Evolutionary conservation across 2,888 invertebrate genomes (phyloP), one percentile per base, ranked within the genome.

Genomic region (Nebria brevicollis): DNA sequence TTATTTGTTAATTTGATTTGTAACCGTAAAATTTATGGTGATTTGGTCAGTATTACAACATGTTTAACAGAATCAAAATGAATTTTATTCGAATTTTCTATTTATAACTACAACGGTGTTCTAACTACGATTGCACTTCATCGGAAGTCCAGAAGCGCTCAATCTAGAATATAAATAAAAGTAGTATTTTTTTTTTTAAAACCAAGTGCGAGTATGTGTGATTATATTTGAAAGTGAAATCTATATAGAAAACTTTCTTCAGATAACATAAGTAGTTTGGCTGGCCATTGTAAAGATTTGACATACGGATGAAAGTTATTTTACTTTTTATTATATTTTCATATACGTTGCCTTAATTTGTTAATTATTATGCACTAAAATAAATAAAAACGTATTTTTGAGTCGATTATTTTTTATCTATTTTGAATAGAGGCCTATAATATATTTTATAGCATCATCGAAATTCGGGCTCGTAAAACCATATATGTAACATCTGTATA

Each of bases 221-320:
- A 20, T 26, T 34, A 70, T 70, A 70, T 70, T 70, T 70, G 70
- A 70, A 70, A 70, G 70, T 70, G 70, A 70, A 70, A 70, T 70
- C 70, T 70, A 66, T 15, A 25, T 11, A 54, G 54, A 54, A 70
- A 70, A 70, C 70, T 70, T 70, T 70, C 70, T 70, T 70, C 70
- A 20, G 15, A 20, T 66, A 20, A 66, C 66, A 15, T 66, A 34
- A 34, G 34, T 34, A 34, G 34, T 54, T 11, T 54, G 54, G 54
- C 13, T 13, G 54, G 54, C 0, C 8, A 34, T 54, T 54, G 54
- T 11, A 54, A 54, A 54, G 54, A 54, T 54, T 54, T 54, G 54
- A 54, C 54, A 54, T 54, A 54, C 13, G 13, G 34, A 54, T 11
- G 54, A 54, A 54, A 54, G 54, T 54, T 54, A 54, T 54, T 54